These are phyloP conservation scores for Allobates femoralis DNA, from an alignment of 2,797 vertebrate genomes.

Conservation along the genomic window DNA sequence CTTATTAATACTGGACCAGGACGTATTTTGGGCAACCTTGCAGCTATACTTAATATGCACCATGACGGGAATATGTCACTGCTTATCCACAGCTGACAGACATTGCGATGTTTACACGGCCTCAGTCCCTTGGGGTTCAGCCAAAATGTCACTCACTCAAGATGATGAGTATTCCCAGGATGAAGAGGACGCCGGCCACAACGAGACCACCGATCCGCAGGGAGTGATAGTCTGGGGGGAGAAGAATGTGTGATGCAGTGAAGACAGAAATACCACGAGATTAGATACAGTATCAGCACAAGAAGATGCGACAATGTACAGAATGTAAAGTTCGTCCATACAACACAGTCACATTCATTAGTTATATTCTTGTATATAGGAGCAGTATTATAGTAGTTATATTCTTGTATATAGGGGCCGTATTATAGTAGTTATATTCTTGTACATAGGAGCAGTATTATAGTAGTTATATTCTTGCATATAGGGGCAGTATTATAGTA, in stretches of 20 bases:
- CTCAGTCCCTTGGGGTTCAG: background rate
- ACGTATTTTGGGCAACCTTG: background rate
- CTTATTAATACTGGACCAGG: background rate
- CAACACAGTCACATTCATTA: background rate
- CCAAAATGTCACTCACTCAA: constrained; percentile 80
- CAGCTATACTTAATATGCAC: background rate
- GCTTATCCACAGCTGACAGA: background rate
- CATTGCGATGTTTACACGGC: background rate
- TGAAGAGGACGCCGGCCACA: constrained; percentile 84
- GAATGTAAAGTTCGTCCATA: background rate
- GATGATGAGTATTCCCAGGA: constrained; percentile 86
- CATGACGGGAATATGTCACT: background rate
- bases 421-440: constrained; percentile 20
- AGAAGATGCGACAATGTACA: background rate
- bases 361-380: background rate
- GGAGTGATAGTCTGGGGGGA: constrained; percentile 82
- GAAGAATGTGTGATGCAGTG: background rate
- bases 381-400: constrained; percentile 2
- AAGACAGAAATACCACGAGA: background rate
- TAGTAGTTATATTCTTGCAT: constrained; percentile 6
- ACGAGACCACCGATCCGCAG: constrained; percentile 86
- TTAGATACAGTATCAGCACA: background rate
- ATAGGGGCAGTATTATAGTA: background rate
- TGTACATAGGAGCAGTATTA: background rate
- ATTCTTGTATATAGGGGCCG: background rate